Evolutionary conservation across 2,113 vertebrate species (phyloP).

Genomic region (Lota lota): DNA sequence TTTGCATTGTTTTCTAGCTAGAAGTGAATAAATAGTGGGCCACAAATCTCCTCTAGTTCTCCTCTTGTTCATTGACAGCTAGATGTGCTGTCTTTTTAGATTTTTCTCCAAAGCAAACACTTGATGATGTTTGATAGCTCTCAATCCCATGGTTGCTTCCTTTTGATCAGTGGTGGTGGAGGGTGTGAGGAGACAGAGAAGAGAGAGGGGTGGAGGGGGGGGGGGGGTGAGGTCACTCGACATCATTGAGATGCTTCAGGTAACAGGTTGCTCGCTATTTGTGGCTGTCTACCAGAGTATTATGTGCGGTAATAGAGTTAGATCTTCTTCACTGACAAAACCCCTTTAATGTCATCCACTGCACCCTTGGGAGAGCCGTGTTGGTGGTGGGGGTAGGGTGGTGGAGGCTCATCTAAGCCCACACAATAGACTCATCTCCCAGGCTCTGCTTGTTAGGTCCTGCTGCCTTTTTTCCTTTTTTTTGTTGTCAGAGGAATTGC

Average conservation of each 20-base stretch:
- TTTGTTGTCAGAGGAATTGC: slow-evolving; percentile 10
- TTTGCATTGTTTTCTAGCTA: too few relatives aligned
- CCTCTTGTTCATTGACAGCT: too few relatives aligned
- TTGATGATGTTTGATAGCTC: too few relatives aligned
- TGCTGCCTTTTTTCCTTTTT: slow-evolving; percentile 30
- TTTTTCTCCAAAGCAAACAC: too few relatives aligned
- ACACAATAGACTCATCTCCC: slow-evolving; percentile 63
- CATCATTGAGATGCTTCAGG: slow-evolving; percentile 54
- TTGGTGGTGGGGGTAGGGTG: slow-evolving; percentile 52
- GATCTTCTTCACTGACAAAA: slow-evolving; percentile 67
- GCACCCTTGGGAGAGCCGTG: slow-evolving; percentile 68
- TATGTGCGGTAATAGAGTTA: slow-evolving; percentile 66
- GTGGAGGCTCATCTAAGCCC: slow-evolving; percentile 71
- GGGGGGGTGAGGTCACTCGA: slow-evolving; percentile 40
- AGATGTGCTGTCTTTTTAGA: too few relatives aligned
- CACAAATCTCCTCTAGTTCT: too few relatives aligned
- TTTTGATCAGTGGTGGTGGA: too few relatives aligned
- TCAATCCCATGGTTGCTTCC: too few relatives aligned
- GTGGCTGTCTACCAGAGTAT: slow-evolving; percentile 53
- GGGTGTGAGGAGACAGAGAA: too few relatives aligned
- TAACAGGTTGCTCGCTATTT: slow-evolving; percentile 55
- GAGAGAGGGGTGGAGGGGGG: slow-evolving; percentile 24
- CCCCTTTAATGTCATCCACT: slow-evolving; percentile 64
- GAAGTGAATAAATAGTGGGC: too few relatives aligned
- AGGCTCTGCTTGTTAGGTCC: slow-evolving; percentile 52